These are phyloP conservation scores for Podabrus alpinus DNA, from an alignment of 2,888 invertebrate genomes.

Conservation along the genomic window DNA sequence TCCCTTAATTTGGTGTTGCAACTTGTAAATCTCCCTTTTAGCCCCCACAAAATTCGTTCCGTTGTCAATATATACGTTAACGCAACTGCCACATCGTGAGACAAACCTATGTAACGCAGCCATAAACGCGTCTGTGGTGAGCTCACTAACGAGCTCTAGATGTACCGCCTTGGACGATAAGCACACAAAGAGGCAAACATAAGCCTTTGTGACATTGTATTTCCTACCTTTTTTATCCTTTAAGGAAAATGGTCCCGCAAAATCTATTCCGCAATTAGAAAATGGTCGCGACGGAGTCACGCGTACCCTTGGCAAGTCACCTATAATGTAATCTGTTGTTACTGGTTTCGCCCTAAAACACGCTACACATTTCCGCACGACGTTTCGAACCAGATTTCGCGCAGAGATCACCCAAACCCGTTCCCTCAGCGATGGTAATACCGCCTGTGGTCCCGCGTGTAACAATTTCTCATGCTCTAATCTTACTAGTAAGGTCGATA, in stretches of 20 bases:
- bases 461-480: slow-evolving; percentile 14
- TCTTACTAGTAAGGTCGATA: slow-evolving; percentile 16
- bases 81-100: not conserved
- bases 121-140: not conserved
- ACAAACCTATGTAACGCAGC: slow-evolving; percentile 4
- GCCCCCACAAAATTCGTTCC: slow-evolving; percentile 5
- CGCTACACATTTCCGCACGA: slow-evolving; percentile 21
- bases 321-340: slow-evolving; percentile 25
- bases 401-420: slow-evolving; percentile 23
- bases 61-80: not conserved
- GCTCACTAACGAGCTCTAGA: not conserved
- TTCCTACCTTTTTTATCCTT: slow-evolving; percentile 19
- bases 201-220: not conserved
- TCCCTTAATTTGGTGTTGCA: not conserved
- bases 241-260: slow-evolving; percentile 38
- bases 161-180: not conserved
- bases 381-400: slow-evolving; percentile 8
- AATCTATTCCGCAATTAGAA: slow-evolving; percentile 40
- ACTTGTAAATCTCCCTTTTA: too few relatives aligned
- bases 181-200: slow-evolving; percentile 4
- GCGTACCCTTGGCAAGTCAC: slow-evolving; percentile 24
- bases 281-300: slow-evolving; percentile 12
- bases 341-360: slow-evolving; percentile 31
- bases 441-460: slow-evolving; percentile 17
- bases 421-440: slow-evolving; percentile 15